phyloP scores from a whole-genome alignment of 2,888 invertebrate species.

The Drosophila yooni region DNA sequence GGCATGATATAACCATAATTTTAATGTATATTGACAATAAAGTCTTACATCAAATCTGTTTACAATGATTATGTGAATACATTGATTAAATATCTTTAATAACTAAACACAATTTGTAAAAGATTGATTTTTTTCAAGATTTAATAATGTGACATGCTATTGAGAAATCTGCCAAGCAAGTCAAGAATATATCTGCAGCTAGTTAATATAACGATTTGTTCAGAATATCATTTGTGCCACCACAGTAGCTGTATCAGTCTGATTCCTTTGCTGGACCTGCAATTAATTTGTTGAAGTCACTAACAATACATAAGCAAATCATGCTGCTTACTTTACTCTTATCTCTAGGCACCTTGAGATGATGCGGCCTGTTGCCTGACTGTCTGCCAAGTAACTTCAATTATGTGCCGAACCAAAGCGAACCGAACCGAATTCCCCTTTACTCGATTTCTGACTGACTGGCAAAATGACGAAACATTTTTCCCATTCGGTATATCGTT shows the following conservation, averaged over 20 bases:
- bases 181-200: not conserved
- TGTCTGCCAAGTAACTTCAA: conserved; percentile 56
- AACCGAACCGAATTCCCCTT: conserved; percentile 49
- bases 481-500: conserved; percentile 44
- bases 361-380: conserved; percentile 40
- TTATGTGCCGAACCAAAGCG: conserved; percentile 46
- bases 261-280: conserved; percentile 11
- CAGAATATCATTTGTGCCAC: not conserved
- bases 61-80: not conserved
- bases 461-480: conserved; percentile 75
- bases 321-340: conserved; percentile 17
- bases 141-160: not conserved
- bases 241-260: conserved; percentile 30
- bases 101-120: not conserved
- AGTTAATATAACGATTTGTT: not conserved
- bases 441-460: conserved; percentile 24
- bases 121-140: not conserved
- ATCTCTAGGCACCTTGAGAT: conserved; percentile 8
- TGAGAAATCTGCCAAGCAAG: not conserved
- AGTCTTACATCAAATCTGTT: not conserved
- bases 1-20: not conserved
- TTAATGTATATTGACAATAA: not conserved
- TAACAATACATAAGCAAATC: conserved; percentile 48
- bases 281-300: conserved; percentile 48
- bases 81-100: not conserved